Base-by-base conservation (phyloP, 2,888 invertebrate species). In the Hyppa rectilinea region DNA sequence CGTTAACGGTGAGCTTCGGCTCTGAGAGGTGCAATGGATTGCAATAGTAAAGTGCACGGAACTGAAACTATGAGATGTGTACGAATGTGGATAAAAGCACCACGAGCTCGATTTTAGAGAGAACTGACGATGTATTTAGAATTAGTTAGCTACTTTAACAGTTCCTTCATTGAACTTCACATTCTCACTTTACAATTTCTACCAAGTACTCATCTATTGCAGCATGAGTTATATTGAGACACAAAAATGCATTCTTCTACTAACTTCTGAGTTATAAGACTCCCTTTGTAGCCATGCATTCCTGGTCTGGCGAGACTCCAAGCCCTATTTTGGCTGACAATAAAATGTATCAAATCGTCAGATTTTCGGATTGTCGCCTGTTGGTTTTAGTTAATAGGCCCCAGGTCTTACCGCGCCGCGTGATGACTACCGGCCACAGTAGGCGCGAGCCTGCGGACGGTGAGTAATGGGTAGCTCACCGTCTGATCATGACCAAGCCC, bases 1-100 rank as follows among this genome's bases (percentile, higher is more conserved):
- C 56, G 34, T 23, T 49, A 31, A 49, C 29, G 6, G 31, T 34
- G 56, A 66, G 34, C 52, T 47, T 26, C 12, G 4, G 12, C 45
- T 10, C 26, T 34, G 45, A 12, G 67, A 40, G 38, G 29, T 58
- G 31, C n/a, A 45, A 66, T 34, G 26, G 26, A 52, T 73, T 40
- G 31, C 9, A 26, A 45, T 3, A 50, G 43, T 50, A 58, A 52
- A 58, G 31, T 34, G 34, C 63, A 62, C 5, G 38, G 26, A 20
- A 49, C 29, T 61, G 29, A 43, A 55, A 55, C 47, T 34, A 40
- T 47, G 31, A 10, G 38, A 53, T 20, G 10, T 10, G 5, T 4
- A 2, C 9, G 23, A 12, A 38, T 38, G 31, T n/a, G 14, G 52
- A 9, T 72, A 31, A 23, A 31, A 36, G 7, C 43, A 14, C 12